Base-by-base conservation (phyloP, 2,888 invertebrate species). In the Heliconius hortense region DNA sequence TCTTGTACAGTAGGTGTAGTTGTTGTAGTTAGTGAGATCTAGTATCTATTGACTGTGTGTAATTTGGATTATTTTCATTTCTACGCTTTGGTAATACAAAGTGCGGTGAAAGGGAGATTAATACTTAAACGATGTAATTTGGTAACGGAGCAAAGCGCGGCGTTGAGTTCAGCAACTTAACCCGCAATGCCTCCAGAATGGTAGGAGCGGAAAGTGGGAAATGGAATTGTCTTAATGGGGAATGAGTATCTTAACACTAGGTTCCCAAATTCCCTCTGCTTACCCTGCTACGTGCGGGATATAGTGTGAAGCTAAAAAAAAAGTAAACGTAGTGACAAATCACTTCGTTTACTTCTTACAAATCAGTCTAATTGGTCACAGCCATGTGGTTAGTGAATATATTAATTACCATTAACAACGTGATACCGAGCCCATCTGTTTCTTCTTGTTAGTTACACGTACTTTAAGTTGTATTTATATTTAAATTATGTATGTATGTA, bases 331-430 rank as follows among this genome's bases (percentile, higher is more conserved):
- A 60, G 60, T 60, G 60, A 60, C 60, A 60, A 60, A 60, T 60
- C 60, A 60, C 60, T 60, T 26, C 60, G 26, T 26, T 60, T 26
- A 26, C 26, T 18, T 26, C 7, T 26, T 15, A 60, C 60, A 60
- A 60, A 60, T 60, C 24, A 7, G 26, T 26, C 5, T 60, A 66
- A 43, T 24, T 43, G 39, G 66, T 64, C 64, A 64, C 39, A 64
- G 64, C 64, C 64, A 64, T 64, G 64, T 64, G 64, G 64, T 64
- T 64, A 64, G 64, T 66, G 66, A 24, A 66, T 66, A 66, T 66
- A 43, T 66, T 66, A 66, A 66, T 66, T 66, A 39, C 39, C 66
- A 66, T 39, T 66, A 66, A 66, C 39, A 39, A 66, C 66, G 66
- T 39, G 66, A 66, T 66, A 43, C 39, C 24, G 66, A 8, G 39